Evolutionary conservation across 2,888 invertebrate species (phyloP).

Genomic region (Drosophila robusta): DNA sequence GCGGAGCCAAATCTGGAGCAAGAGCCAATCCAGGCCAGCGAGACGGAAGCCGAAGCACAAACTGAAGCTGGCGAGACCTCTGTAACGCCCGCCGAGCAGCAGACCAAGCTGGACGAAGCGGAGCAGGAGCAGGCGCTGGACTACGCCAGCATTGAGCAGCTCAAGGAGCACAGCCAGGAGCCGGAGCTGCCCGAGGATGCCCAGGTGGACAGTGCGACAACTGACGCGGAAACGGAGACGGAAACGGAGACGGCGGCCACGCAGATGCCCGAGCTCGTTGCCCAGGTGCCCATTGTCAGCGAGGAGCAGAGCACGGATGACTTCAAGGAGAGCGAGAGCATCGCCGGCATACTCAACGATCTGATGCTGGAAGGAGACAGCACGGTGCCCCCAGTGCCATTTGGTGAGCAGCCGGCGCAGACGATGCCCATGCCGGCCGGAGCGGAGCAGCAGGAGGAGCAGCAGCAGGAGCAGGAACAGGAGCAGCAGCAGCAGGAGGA

Average conservation of each 20-base stretch:
- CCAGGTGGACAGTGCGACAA: conserved; percentile 8
- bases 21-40: conserved; percentile 33
- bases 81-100: not conserved
- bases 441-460: too few species aligned
- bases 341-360: conserved; percentile 82
- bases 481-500: conserved; percentile 13
- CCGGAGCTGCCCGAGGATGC: conserved; percentile 7
- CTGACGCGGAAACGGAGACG: conserved; percentile 21
- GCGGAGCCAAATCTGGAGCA: conserved; percentile 65
- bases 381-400: conserved; percentile 72
- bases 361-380: conserved; percentile 79
- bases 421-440: conserved; percentile 54
- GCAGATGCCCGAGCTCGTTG: conserved; percentile 34
- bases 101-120: conserved; percentile 8
- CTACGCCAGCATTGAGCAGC: conserved; percentile 53
- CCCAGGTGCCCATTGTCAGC: conserved; percentile 56
- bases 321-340: conserved; percentile 82
- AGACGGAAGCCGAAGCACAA: conserved; percentile 4
- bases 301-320: conserved; percentile 55
- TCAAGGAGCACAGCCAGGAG: conserved; percentile 33
- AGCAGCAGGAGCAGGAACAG: conserved; percentile 15
- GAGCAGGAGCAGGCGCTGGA: conserved; percentile 35
- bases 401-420: conserved; percentile 49
- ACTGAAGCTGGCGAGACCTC: not conserved
- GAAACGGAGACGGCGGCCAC: conserved; percentile 36